Base-by-base conservation (phyloP, 2,888 invertebrate species). In the Epirrhoe tristata region DNA sequence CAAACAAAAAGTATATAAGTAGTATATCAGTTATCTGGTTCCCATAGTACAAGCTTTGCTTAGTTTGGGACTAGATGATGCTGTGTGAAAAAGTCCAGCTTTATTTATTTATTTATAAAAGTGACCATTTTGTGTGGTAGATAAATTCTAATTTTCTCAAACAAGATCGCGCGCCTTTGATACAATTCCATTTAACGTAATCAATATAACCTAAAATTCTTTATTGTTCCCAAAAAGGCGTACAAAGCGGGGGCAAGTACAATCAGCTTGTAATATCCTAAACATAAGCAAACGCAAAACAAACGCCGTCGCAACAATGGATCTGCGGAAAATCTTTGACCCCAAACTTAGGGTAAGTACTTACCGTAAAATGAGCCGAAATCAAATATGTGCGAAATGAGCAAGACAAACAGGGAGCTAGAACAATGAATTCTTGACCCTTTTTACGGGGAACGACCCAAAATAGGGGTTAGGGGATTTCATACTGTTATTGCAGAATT, bases 331-430 rank as follows among this genome's bases (percentile, higher is more conserved):
- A 86, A 84, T 88, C 85, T 87, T 87, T 76, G 77, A 67, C 74
- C 77, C 72, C 76, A 73, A 81, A 81, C 78, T 81, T 82, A 66
- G 63, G 36, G 73, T 77, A 77, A 72, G 73, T 66, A 66, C 53
- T 56, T 68, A 70, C 63, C 74, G 70, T 79, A 79, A 83, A 84
- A 83, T 81, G 81, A 78, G 77, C 81, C 81, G 74, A 88, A 89
- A 88, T 87, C 89, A 91, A 91, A 91, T 89, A 89, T 88, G 89
- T 86, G 82, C 89, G 74, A 79, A 87, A 83, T 82, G 82, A 81
- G 80, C 84, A 89, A 91, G 85, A 89, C 87, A 91, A 91, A 92
- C 88, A 91, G 72, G 64, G 67, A 78, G 82, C 80, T 77, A 77
- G 77, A 76, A 91, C 89, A 90, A 90, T 89, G 79, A 84, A 75